Conservation (phyloP, 2,888 invertebrate species). For the Dusona sp. region DNA sequence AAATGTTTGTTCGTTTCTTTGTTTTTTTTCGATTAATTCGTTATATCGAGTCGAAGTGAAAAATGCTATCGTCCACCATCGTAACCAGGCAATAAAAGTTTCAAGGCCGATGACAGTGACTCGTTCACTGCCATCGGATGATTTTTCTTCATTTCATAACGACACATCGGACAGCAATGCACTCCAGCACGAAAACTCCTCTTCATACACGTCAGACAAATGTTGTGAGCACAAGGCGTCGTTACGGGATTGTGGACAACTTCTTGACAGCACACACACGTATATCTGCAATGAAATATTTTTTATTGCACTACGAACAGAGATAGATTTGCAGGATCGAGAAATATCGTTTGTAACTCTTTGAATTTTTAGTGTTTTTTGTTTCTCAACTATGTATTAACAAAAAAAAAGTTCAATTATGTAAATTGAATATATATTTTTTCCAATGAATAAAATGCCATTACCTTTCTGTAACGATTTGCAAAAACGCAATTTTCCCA, state of each 20-base stretch:
- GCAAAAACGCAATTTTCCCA: constrained; percentile 84
- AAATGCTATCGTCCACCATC: constrained; percentile 84
- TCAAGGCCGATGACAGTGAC: constrained; percentile 86
- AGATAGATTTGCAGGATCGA: background rate
- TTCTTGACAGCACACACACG: constrained; percentile 93
- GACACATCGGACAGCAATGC: constrained; percentile 89
- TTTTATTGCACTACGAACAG: background rate
- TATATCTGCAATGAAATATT: constrained; percentile 85
- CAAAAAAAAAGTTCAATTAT: background rate
- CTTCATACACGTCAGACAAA: constrained; percentile 90
- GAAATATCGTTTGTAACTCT: background rate
- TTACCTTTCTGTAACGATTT: constrained; percentile 77
- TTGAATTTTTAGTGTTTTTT: background rate
- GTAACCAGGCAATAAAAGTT: constrained; percentile 89
- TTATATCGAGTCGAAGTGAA: background rate
- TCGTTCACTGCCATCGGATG: constrained; percentile 87
- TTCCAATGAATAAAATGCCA: background rate
- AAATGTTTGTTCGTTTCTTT: background rate
- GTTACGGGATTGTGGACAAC: constrained; percentile 90
- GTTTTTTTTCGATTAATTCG: constrained; percentile 3
- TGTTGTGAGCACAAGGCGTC: constrained; percentile 90
- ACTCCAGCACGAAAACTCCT: constrained; percentile 88
- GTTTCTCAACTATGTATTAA: background rate
- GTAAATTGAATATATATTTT: background rate
- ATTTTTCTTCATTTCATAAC: constrained; percentile 87